phyloP scores from a whole-genome alignment of 2,797 vertebrate genomes.

The Nannoperca australis region DNA sequence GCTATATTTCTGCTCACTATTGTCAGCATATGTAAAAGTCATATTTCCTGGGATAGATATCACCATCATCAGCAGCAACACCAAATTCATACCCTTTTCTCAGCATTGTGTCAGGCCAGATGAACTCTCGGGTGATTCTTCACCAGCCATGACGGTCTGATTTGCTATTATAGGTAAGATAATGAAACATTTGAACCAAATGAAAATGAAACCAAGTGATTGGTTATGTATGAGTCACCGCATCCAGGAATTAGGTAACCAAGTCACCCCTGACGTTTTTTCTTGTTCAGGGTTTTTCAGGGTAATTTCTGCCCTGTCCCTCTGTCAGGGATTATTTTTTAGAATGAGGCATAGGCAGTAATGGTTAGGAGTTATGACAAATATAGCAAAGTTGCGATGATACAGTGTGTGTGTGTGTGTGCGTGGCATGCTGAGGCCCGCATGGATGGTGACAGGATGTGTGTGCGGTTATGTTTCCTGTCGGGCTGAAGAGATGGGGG shows the following conservation, averaged over 20 bases:
- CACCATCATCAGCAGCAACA: background rate
- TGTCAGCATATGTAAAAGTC: background rate
- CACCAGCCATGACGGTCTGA: background rate
- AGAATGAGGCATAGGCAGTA: constrained; percentile 5
- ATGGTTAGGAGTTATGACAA: constrained; percentile 11
- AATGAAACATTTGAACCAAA: background rate
- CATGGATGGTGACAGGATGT: constrained; percentile 67
- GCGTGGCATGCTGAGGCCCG: constrained; percentile 35
- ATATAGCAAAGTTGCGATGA: constrained; percentile 14
- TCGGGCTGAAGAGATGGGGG: constrained; percentile 50
- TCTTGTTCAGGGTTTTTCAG: constrained; percentile 16
- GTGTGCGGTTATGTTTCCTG: constrained; percentile 60
- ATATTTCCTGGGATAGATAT: background rate
- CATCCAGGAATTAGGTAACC: background rate
- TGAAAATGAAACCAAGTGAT: constrained; percentile 54
- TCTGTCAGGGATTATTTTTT: background rate
- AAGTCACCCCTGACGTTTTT: constrained; percentile 11
- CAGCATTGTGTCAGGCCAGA: background rate
- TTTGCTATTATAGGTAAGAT: background rate
- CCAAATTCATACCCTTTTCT: background rate
- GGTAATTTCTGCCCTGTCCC: constrained; percentile 26
- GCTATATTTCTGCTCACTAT: background rate
- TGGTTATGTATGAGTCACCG: constrained; percentile 41
- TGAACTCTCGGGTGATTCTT: background rate
- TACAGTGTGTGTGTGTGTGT: constrained; percentile 9